Conservation (phyloP, 2,888 invertebrate species). For the Idaea biselata region DNA sequence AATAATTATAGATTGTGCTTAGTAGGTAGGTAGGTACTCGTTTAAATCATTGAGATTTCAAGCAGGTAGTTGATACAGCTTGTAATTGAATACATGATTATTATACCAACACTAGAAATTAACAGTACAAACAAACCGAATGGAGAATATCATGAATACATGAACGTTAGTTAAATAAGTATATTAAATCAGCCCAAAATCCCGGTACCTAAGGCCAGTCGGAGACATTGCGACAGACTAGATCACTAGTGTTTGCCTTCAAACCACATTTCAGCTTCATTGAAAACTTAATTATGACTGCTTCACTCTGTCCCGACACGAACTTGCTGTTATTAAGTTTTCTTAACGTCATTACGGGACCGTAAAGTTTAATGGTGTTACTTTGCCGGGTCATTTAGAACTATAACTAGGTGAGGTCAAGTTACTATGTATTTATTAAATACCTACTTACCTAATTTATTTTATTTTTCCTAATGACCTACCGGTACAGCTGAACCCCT, state of each 20-base stretch:
- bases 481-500: too few species aligned
- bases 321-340: conserved; percentile 42
- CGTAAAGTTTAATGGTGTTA: conserved; percentile 38
- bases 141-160: too few species aligned
- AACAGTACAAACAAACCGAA: too few species aligned
- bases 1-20: too few species aligned
- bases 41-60: too few species aligned
- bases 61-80: too few species aligned
- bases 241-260: conserved; percentile 49
- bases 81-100: too few species aligned
- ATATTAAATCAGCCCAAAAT: background rate
- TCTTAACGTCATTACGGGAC: conserved; percentile 47
- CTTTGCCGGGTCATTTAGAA: conserved; percentile 22
- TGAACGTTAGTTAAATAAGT: too few species aligned
- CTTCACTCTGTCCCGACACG: conserved; percentile 17
- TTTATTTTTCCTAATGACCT: too few species aligned
- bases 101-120: too few species aligned
- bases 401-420: conserved; percentile 18
- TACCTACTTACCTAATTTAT: background rate
- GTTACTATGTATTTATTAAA: background rate
- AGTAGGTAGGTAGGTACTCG: too few species aligned
- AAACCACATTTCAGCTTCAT: conserved; percentile 62
- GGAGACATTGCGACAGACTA: conserved; percentile 31
- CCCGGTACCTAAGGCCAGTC: background rate
- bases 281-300: conserved; percentile 66